phyloP scores from a whole-genome alignment of 92 coral and sea anemone species.

The Siderastrea radians region DNA sequence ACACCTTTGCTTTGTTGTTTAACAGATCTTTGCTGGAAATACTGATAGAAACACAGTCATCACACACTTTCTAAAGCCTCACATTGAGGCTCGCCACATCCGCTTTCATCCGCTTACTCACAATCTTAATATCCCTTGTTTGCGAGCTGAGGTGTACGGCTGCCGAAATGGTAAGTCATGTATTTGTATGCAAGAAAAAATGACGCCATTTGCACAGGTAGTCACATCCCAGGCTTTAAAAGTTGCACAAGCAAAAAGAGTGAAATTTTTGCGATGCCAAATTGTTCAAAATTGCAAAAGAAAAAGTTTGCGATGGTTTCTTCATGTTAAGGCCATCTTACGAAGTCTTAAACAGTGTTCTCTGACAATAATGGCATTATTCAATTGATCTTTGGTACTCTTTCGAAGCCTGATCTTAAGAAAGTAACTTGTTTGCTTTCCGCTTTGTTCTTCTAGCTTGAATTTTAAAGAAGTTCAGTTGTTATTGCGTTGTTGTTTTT shows the following conservation, averaged over 20 bases:
- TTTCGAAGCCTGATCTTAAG: too few relatives aligned
- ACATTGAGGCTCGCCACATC: constrained; percentile 52
- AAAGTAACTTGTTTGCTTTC: too few relatives aligned
- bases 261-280: too few relatives aligned
- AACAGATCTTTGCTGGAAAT: constrained; percentile 52
- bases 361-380: too few relatives aligned
- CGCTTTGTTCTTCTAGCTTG: too few relatives aligned
- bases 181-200: not conserved
- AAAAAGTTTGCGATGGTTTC: too few relatives aligned
- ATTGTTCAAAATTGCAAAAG: too few relatives aligned
- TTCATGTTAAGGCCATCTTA: too few relatives aligned
- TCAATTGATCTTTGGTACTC: too few relatives aligned
- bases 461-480: too few relatives aligned
- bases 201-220: not conserved
- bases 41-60: constrained; percentile 47
- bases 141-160: constrained; percentile 73
- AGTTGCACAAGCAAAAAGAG: too few relatives aligned
- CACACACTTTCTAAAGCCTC: constrained; percentile 31
- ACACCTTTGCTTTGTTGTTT: not conserved
- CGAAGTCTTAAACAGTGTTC: too few relatives aligned
- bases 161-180: constrained; percentile 49
- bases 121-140: constrained; percentile 19
- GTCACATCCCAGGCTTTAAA: not conserved
- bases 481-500: not conserved
- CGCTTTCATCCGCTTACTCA: constrained; percentile 19